These are phyloP conservation scores for Allophyes oxyacanthae DNA, from an alignment of 2,888 invertebrate genomes.

Conservation along the genomic window DNA sequence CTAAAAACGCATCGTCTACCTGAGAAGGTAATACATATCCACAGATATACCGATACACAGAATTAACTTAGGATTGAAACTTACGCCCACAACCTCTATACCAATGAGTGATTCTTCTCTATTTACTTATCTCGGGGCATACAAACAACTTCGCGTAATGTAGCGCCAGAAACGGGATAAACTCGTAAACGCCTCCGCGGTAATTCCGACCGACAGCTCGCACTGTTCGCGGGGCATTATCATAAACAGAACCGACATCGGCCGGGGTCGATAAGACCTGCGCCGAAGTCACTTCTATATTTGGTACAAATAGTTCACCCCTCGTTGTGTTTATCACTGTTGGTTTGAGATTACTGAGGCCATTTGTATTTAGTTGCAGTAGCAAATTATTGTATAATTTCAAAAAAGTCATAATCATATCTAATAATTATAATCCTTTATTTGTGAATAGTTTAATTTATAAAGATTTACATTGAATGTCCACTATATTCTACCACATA, in stretches of 20 bases:
- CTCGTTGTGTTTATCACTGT: conserved; percentile 22
- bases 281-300: conserved; percentile 27
- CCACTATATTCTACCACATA: too few relatives aligned
- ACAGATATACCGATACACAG: too few relatives aligned
- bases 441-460: too few relatives aligned
- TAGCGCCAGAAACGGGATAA: conserved; percentile 59
- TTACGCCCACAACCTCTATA: too few relatives aligned
- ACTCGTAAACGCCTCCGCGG: conserved; percentile 62
- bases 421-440: too few relatives aligned
- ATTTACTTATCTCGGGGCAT: conserved; percentile 4
- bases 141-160: conserved; percentile 48
- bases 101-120: conserved; percentile 17
- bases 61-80: neutral
- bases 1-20: too few relatives aligned
- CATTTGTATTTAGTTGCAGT: too few relatives aligned
- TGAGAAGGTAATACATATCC: too few relatives aligned
- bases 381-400: too few relatives aligned
- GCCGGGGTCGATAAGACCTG: conserved; percentile 60
- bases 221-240: conserved; percentile 64
- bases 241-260: conserved; percentile 68
- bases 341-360: conserved; percentile 27
- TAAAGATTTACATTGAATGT: too few relatives aligned
- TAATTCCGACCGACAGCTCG: conserved; percentile 67
- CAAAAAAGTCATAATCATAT: too few relatives aligned
- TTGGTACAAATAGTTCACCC: conserved; percentile 25